These are phyloP conservation scores for Fregetta grallaria DNA, from an alignment of 2,113 vertebrate species.

Conservation along the genomic window DNA sequence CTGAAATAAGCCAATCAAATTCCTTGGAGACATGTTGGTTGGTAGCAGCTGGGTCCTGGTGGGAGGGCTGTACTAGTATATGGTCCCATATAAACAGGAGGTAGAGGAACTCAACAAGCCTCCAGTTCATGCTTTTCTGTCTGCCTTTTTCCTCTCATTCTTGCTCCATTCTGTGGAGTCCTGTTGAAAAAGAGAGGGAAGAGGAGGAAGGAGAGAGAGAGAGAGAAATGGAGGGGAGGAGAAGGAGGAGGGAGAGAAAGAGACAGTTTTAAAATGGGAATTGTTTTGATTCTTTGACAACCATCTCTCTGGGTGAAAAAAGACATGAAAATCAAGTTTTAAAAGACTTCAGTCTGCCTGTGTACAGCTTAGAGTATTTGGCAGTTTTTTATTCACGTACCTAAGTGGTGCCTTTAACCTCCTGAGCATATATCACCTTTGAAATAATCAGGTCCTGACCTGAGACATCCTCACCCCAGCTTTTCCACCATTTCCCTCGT, in stretches of 20 bases:
- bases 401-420: constrained; percentile 38
- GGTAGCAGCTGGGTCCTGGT: constrained; percentile 91
- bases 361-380: not conserved
- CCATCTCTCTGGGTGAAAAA: not conserved
- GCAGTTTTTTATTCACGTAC: constrained; percentile 32
- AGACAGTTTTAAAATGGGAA: constrained; percentile 12
- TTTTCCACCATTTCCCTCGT: not conserved
- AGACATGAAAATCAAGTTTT: not conserved
- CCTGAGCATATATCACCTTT: constrained; percentile 15
- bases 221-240: not conserved
- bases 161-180: constrained; percentile 99
- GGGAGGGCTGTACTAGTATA: constrained; percentile 97
- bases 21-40: constrained; percentile 99
- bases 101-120: constrained; percentile 99
- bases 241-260: not conserved
- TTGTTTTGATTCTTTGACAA: constrained; percentile 31
- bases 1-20: constrained; percentile 99
- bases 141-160: constrained; percentile 99
- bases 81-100: constrained; percentile 99
- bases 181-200: constrained; percentile 69
- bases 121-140: constrained; percentile 99
- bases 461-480: not conserved
- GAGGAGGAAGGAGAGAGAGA: not conserved
- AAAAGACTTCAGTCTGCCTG: not conserved
- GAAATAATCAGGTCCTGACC: constrained; percentile 44